Base-by-base conservation (phyloP, 2,113 vertebrate species). In the Archocentrus centrarchus region DNA sequence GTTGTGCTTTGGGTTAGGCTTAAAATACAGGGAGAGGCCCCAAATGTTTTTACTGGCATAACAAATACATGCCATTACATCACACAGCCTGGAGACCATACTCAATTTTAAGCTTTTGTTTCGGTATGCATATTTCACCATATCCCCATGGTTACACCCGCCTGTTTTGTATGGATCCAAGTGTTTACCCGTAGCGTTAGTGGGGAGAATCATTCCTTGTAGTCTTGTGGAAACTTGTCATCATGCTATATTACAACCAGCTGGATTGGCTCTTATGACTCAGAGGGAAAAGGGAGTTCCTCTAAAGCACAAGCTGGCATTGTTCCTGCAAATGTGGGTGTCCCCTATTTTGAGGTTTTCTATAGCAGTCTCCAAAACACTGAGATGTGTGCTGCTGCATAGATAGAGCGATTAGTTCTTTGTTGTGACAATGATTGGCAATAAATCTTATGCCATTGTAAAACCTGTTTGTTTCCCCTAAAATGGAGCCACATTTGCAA, bases 251-350 rank as follows among this genome's bases (percentile, higher is more conserved):
- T 44, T 32, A 53, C 13, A 61, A 79, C 82, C 60, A 86, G 75
- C 59, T 90, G 68, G 47, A 7, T 15, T 1, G 4, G 2, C 11
- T 30, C 60, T 0, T 17, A 17, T 59, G 17, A 79, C n/a, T 30
- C 64, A 39, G 11, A 60, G 4, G 5, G 1, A 8, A 10, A 83
- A 50, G 82, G 86, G 86, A 80, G 87, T 88, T 93, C 79, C 87
- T 75, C 76, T 3, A 2, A 22, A 2, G 17, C 14, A 1, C 1
- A n/a, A 4, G 22, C 63, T 35, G 6, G 17, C 1, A 0, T 8
- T 11, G 15, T 70, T 30, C 15, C 15, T 30, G 5, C 11, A 7
- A 2, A 3, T 6, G 6, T 32, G 81, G 64, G 79, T 84, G 59
- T 86, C 35, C 76, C 76, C 9, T 3, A 0, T 37, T 60, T 44